Conservation (phyloP, 2,113 vertebrate genomes). For the Pampusana beccarii region DNA sequence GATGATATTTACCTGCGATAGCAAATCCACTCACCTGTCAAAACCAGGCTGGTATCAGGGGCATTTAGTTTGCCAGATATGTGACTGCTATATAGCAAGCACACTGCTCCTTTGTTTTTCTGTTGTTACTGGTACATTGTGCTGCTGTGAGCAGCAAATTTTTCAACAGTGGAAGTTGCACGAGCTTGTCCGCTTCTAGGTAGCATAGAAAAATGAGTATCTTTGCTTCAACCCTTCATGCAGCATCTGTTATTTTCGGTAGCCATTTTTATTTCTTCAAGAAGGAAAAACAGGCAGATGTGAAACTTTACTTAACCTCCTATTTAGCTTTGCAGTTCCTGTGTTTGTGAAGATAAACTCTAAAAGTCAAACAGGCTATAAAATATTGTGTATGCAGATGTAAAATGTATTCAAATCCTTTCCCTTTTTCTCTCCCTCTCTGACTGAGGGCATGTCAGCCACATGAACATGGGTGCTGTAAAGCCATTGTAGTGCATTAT, state of each 20-base stretch:
- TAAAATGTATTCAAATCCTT: not conserved
- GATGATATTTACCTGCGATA: conserved; percentile 34
- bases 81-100: not conserved
- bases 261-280: not conserved
- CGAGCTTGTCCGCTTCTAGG: not conserved
- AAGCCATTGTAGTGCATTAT: not conserved
- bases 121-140: not conserved
- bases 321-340: not conserved
- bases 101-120: conserved; percentile 7
- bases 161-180: not conserved
- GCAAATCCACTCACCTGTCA: conserved; percentile 36
- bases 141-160: conserved; percentile 2
- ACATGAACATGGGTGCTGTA: not conserved
- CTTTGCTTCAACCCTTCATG: not conserved
- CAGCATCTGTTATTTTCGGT: not conserved
- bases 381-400: not conserved
- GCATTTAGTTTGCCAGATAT: conserved; percentile 15
- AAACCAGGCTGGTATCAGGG: not conserved
- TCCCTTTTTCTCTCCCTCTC: not conserved
- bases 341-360: not conserved
- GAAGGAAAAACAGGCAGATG: not conserved
- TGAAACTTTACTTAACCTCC: not conserved
- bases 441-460: not conserved
- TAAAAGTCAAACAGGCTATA: not conserved
- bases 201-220: not conserved